Conservation (phyloP, 2,888 invertebrate genomes). For the Sthenelais limicola region DNA sequence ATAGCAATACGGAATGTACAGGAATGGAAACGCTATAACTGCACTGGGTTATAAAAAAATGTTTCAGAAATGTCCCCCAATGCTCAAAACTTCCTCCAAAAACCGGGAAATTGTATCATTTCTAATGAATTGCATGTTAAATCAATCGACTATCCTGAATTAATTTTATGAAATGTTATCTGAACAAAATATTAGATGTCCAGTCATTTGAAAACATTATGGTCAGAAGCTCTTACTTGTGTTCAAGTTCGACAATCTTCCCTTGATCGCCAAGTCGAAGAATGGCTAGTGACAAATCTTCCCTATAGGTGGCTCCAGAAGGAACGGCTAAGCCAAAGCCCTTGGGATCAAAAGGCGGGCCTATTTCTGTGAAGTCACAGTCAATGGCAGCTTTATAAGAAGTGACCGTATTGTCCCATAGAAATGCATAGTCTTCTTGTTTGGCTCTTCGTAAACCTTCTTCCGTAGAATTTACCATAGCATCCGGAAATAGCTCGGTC, state of each 20-base stretch:
- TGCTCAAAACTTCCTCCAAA: too few species aligned
- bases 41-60: too few species aligned
- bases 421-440: neutral
- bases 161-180: too few species aligned
- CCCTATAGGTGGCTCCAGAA: conserved; percentile 66
- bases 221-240: too few species aligned
- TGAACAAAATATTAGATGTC: too few species aligned
- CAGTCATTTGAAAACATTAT: too few species aligned
- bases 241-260: conserved; percentile 63
- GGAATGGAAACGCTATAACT: too few species aligned
- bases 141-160: too few species aligned
- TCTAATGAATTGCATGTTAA: too few species aligned
- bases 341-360: conserved; percentile 68
- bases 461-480: conserved; percentile 63
- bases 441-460: conserved; percentile 53
- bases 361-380: conserved; percentile 66
- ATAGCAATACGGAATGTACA: too few species aligned
- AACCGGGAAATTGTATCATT: too few species aligned
- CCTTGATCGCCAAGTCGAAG: conserved; percentile 64
- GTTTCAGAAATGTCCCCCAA: too few species aligned
- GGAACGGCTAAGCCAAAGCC: conserved; percentile 69
- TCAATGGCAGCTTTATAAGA: conserved; percentile 57
- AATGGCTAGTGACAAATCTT: conserved; percentile 67
- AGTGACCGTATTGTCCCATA: neutral
- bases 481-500: conserved; percentile 64